Evolutionary conservation across 1,140 invertebrate genomes (phyloP).

Genomic region (Monomorium pharaonis): DNA sequence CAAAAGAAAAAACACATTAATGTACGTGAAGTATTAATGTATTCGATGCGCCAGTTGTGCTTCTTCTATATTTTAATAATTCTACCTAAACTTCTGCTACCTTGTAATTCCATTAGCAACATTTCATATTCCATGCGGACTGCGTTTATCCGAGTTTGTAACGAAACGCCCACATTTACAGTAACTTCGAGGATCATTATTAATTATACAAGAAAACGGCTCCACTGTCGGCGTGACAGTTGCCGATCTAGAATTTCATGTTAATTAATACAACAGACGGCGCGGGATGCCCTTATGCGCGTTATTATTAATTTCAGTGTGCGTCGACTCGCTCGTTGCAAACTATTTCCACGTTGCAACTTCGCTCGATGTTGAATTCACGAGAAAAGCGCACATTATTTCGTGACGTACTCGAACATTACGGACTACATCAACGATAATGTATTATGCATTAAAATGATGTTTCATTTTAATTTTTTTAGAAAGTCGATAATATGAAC

Average conservation of each 20-base stretch:
- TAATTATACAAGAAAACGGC: slow-evolving; percentile 46
- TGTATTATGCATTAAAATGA: neutral
- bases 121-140: slow-evolving; percentile 17
- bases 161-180: slow-evolving; percentile 35
- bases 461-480: neutral
- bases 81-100: neutral
- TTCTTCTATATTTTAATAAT: slow-evolving; percentile 15
- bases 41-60: neutral
- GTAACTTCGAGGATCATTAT: slow-evolving; percentile 34
- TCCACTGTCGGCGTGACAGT: slow-evolving; percentile 24
- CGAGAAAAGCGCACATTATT: slow-evolving; percentile 19
- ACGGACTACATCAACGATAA: neutral
- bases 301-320: slow-evolving; percentile 49
- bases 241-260: slow-evolving; percentile 55
- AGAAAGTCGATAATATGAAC: neutral
- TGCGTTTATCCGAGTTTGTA: slow-evolving; percentile 26
- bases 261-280: slow-evolving; percentile 58
- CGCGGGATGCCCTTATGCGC: slow-evolving; percentile 23
- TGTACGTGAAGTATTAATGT: slow-evolving; percentile 8
- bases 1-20: neutral
- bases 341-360: slow-evolving; percentile 51
- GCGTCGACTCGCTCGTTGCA: slow-evolving; percentile 27
- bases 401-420: slow-evolving; percentile 34
- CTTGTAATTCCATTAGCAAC: slow-evolving; percentile 32
- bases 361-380: slow-evolving; percentile 34